These are phyloP conservation scores for Leptinotarsa tumamoca DNA, from an alignment of 2,888 invertebrate species.

Conservation along the genomic window DNA sequence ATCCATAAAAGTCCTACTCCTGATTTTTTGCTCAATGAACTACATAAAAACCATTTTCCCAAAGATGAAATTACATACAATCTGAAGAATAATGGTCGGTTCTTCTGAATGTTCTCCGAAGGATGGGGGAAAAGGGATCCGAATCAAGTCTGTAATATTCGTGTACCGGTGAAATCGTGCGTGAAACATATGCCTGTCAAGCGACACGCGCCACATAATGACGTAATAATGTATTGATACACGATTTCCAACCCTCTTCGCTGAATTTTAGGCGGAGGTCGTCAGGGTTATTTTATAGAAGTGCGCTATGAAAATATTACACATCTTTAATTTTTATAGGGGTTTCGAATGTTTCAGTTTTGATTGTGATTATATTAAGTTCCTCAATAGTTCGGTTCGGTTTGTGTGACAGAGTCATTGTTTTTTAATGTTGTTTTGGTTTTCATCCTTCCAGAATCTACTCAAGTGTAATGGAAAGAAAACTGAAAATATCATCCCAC, in stretches of 20 bases:
- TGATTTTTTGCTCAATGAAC: conserved; percentile 8
- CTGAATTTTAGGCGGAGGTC: conserved; percentile 2
- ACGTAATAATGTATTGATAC: conserved; percentile 67
- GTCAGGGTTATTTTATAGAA: conserved; percentile 8
- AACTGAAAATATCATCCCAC: too few relatives aligned
- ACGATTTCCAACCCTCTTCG: conserved; percentile 55
- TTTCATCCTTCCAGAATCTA: too few relatives aligned
- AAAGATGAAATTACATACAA: conserved; percentile 16
- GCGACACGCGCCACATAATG: conserved; percentile 65
- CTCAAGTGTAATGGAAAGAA: too few relatives aligned
- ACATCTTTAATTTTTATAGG: not conserved
- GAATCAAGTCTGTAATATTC: conserved; percentile 46
- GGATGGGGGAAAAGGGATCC: conserved; percentile 37
- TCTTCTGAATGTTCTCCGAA: conserved; percentile 8
- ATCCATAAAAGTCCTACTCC: not conserved
- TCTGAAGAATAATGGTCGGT: conserved; percentile 11
- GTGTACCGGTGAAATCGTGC: conserved; percentile 64
- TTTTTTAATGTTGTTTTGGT: too few relatives aligned
- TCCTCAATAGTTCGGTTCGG: too few relatives aligned
- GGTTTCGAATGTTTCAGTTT: not conserved
- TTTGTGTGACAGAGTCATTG: too few relatives aligned
- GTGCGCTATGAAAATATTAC: conserved; percentile 1
- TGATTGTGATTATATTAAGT: not conserved
- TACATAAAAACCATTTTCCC: conserved; percentile 4
- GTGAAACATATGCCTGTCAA: conserved; percentile 66